Evolutionary conservation across 35 echinoderm and acorn worm species (phyloP).

Genomic region (Lytechinus variegatus): DNA sequence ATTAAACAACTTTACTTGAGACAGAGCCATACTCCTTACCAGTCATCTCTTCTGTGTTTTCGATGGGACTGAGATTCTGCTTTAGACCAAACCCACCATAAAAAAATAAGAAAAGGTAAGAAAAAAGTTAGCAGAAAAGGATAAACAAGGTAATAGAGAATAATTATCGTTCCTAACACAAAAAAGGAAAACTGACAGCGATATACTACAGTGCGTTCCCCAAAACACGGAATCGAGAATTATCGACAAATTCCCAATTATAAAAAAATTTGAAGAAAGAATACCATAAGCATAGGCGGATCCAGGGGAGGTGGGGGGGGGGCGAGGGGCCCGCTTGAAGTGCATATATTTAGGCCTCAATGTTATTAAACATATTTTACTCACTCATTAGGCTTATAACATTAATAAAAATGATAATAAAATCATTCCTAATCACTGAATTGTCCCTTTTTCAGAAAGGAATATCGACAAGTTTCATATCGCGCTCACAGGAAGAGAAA

Average conservation of each 20-base stretch:
- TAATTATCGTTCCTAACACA: neutral
- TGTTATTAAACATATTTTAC: no score
- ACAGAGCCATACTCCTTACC: neutral
- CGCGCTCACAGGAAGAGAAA: no score
- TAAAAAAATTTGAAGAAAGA: neutral
- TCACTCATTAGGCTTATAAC: no score
- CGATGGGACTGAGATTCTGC: neutral
- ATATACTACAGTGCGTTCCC: neutral
- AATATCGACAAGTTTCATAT: no score
- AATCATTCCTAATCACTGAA: no score
- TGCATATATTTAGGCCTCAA: no score
- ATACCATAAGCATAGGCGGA: neutral
- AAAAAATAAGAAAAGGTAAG: neutral
- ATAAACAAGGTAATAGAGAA: neutral
- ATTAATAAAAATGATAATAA: no score
- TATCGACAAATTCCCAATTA: neutral
- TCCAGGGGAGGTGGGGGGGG: neutral
- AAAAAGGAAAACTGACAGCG: neutral
- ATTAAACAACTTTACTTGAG: neutral
- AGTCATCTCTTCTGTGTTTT: neutral
- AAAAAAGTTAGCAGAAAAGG: neutral
- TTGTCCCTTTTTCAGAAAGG: no score
- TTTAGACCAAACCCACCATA: neutral
- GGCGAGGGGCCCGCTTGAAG: no score
- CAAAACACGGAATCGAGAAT: neutral